Base-by-base conservation (phyloP, 2,797 vertebrate species). In the Tympanoctomys barrerae region DNA sequence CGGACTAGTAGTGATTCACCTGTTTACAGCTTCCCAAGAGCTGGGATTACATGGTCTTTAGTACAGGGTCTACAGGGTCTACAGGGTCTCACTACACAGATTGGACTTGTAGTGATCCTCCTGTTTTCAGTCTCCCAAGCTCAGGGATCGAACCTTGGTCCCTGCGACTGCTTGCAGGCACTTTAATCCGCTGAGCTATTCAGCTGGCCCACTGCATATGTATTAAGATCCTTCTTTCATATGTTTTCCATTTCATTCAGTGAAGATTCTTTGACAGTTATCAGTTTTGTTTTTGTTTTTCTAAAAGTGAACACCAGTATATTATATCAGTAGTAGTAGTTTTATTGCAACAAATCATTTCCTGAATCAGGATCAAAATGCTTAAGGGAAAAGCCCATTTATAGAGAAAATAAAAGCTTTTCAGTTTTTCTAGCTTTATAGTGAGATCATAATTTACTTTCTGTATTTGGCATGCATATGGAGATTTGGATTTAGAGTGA, bases 391-490 rank as follows among this genome's bases (percentile, higher is more conserved):
- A 91, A 75, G 1, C 33, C 54, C 90, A 49, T 75, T 97, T 95
- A 80, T 33, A 75, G 75, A 93, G 24, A 71, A 77, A 93, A 80
- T 89, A 82, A 94, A 83, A 77, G 24, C 46, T 83, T 83, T 94
- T 54, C 49, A 96, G 16, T 61, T 94, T 89, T 36, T 93, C 81
- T 96, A 89, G 54, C 39, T 91, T 96, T 78, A 84, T 90, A 91
- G 46, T 94, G 64, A 92, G 28, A 26, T 91, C 66, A 94, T 90
- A 78, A n/a, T 79, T 97, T 89, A 33, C 39, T 89, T 96, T 95
- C 90, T 62, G 70, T 80, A 42, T 95, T 92, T 89, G 86, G 73
- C 54, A 71, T 36, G 79, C 14, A 80, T 39, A 36, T 26, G 11
- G 22, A 90, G 68, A 82, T 94, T 92, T 92, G 26, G 16, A 75